Evolutionary conservation across 1,140 invertebrate genomes (phyloP), one percentile per base, ranked within the genome.

Genomic region (Drosophila repleta): DNA sequence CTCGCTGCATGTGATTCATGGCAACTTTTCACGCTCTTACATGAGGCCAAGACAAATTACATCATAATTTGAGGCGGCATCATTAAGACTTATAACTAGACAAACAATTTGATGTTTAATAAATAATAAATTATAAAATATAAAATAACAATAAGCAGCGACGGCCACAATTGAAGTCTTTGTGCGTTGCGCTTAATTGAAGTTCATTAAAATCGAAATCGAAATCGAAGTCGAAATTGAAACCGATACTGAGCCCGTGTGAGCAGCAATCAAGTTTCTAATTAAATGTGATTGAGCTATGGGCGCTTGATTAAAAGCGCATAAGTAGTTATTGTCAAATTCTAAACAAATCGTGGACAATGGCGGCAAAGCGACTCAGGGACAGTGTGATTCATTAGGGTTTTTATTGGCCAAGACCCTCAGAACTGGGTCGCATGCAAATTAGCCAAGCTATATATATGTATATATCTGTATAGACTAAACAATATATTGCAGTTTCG

Each of bases 201-300:
- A 88, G 66, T 87, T 88, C 83, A 87, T 82, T 87, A 82, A 35
- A 82, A 57, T 62, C 57, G 18, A 20, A 76, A 68, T 68, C 72
- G 60, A 79, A 80, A 67, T 67, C 63, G 58, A 29, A 29, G 2
- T 84, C 76, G 45, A 70, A 68, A 51, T 68, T 65, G 24, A 18
- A 76, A 64, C 11, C 11, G 10, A 37, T 10, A 11, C 13, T 37
- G 35, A 83, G 73, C 79, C 76, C n/a, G n/a, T n/a, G n/a, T 46
- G 82, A 84, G 77, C 63, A 62, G 64, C 76, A 85, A 82, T 87
- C 49, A 63, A 76, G 53, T 49, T 70, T 51, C 72, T 84, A 84
- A 83, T 73, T 84, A 79, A 84, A 69, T 74, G 45, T 69, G 71
- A 69, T 70, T 56, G 13, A 64, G 51, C 15, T 37, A 15, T 41